Base-by-base conservation (phyloP, 1,140 invertebrate species). In the Nautilus pompilius region DNA sequence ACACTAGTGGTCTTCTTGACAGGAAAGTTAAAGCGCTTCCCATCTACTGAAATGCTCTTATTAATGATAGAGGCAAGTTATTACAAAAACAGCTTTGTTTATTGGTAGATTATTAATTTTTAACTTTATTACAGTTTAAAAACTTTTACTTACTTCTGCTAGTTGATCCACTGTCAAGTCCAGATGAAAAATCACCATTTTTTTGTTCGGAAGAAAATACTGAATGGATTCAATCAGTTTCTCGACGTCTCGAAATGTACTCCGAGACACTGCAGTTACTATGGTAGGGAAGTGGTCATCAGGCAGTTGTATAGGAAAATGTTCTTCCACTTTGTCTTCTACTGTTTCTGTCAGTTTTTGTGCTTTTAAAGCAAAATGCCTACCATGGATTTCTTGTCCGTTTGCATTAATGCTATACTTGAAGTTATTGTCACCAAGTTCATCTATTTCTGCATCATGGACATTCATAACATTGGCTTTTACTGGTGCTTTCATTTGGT, bases 201-300 rank as follows among this genome's bases (percentile, higher is more conserved):
- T 41, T 24, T 59, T 65, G 2, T 62, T 17, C 0, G 63, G 63
- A 22, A 65, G 64, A 33, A 61, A 60, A 28, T 71, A 66, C 61
- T 71, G 69, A 0, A 71, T 48, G 13, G 69, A 71, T 22, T 65
- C 62, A 45, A 71, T 55, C 30, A 71, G 62, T 29, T 71, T 48
- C 29, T 67, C 33, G n/a, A 63, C 45, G 26, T 57, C 69, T 2
- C n/a, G 29, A 53, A 62, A 68, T 1, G 58, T 71, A 8, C 26
- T 45, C 51, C 58, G 55, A 1, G 56, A 60, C 26, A 26, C 69
- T 13, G 66, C 69, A n/a, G 66, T 68, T 32, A 68, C 65, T n/a
- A 71, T 67, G 36, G 60, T 48, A 24, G 66, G 45, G 46, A 67
- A 22, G 8, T 67, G 65, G 26, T 67, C 41, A 5, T 22, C 8